These are phyloP conservation scores for Amphimallon solstitiale DNA, from an alignment of 2,888 invertebrate species.

Conservation along the genomic window DNA sequence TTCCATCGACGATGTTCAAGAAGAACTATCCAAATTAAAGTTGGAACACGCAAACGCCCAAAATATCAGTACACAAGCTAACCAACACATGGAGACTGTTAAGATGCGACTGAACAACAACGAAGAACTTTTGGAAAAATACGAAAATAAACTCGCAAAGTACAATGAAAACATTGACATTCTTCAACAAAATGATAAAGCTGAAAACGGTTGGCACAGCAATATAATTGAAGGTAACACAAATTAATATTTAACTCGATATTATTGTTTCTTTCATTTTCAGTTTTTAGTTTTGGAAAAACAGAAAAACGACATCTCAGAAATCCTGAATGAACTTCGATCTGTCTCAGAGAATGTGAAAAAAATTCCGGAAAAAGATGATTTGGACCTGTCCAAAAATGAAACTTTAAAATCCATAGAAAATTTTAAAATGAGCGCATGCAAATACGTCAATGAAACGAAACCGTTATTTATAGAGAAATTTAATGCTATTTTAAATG, in stretches of 20 bases:
- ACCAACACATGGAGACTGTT: slow-evolving; percentile 60
- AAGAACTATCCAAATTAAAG: neutral
- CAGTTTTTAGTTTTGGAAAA: slow-evolving; percentile 15
- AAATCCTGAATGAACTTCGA: neutral
- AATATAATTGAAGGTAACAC: slow-evolving; percentile 55
- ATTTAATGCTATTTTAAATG: no score
- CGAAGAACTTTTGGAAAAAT: slow-evolving; percentile 68
- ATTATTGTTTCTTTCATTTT: neutral
- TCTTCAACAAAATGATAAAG: neutral
- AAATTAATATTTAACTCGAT: neutral
- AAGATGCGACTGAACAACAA: slow-evolving; percentile 63
- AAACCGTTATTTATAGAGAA: no score
- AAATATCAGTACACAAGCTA: slow-evolving; percentile 48
- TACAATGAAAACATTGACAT: slow-evolving; percentile 51
- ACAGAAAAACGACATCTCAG: neutral
- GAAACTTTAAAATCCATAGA: no score
- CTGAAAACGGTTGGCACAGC: slow-evolving; percentile 56
- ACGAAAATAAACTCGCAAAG: slow-evolving; percentile 68
- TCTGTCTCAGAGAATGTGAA: neutral
- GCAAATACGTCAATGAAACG: no score
- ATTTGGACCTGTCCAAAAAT: neutral
- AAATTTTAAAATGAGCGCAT: no score
- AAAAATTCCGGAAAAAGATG: neutral
- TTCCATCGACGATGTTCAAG: neutral
- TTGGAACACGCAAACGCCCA: slow-evolving; percentile 50